Base-by-base conservation (phyloP, 2,113 vertebrate genomes). In the Gadus macrocephalus region DNA sequence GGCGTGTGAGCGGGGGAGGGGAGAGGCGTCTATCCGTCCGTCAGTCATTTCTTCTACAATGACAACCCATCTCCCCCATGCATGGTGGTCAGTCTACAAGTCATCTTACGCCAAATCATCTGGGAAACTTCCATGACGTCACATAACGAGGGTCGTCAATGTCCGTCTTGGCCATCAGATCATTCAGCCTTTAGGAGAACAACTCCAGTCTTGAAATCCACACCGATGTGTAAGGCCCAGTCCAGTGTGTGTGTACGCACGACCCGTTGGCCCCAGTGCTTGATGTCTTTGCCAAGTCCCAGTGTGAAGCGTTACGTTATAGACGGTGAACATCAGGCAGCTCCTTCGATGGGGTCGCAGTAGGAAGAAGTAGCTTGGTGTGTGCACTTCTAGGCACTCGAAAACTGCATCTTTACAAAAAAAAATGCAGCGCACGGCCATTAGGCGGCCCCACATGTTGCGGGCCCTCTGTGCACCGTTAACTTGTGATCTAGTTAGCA, bases 111-210 rank as follows among this genome's bases (percentile, higher is more conserved):
- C 62, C 64, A 69, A 80, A 58, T 64, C 69, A 68, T 71, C 69
- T 69, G 17, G 42, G 42, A 6, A 58, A 80, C 81, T 61, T 85
- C 76, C 56, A 62, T 69, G 3, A 3, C 55, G 3, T 81, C 70
- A 64, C 69, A 69, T 31, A 22, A 67, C 25, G 4, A 22, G 56
- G 53, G 3, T 16, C 62, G 16, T 67, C 27, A 68, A 17, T 35
- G 67, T 76, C 66, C 35, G 38, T 60, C 63, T 67, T 35, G 16
- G 64, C 61, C 28, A 60, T 62, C 8, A 59, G 61, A 68, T 67
- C 25, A 25, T 68, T 71, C 28, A 49, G 16, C 19, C 38, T 56
- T 35, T 58, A 28, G 20, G 63, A 62, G 66, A 66, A 62, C 5
- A 6, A 63, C 49, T 63, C 65, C 64, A 20, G 56, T 63, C 59